These are phyloP conservation scores for Thrips palmi DNA, from an alignment of 1,140 invertebrate species.

Conservation along the genomic window DNA sequence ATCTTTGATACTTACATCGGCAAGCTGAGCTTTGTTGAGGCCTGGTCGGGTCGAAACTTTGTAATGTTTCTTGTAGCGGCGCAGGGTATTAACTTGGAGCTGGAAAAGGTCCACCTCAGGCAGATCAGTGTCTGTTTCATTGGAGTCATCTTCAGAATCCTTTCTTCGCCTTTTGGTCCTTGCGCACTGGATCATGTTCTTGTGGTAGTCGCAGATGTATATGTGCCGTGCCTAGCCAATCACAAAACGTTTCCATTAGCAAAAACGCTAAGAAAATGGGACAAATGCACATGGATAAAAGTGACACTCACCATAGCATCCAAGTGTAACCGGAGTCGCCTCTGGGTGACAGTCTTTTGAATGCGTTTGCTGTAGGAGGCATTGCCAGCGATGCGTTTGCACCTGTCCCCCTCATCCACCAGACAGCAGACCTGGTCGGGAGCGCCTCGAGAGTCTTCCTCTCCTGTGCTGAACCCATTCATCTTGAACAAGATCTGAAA, in stretches of 20 bases:
- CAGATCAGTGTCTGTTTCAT: conserved; percentile 67
- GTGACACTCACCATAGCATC: conserved; percentile 50
- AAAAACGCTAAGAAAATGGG: neutral
- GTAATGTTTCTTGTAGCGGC: conserved; percentile 83
- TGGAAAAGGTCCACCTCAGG: conserved; percentile 87
- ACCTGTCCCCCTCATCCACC: conserved; percentile 73
- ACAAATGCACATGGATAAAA: neutral
- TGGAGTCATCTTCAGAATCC: conserved; percentile 84
- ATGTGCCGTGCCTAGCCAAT: conserved; percentile 61
- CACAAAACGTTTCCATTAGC: neutral
- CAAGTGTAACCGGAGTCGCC: conserved; percentile 72
- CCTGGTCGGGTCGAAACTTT: conserved; percentile 80
- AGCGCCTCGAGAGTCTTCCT: conserved; percentile 65
- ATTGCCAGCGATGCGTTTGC: conserved; percentile 75
- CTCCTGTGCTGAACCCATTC: conserved; percentile 79
- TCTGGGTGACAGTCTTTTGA: conserved; percentile 86
- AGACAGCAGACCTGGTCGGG: conserved; percentile 87
- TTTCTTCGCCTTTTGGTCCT: conserved; percentile 69
- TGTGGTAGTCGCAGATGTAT: conserved; percentile 94
- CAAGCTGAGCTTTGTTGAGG: conserved; percentile 84
- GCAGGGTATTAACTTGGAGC: conserved; percentile 78
- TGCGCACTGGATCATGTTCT: conserved; percentile 84
- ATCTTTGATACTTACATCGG: conserved; percentile 61
- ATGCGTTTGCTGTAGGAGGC: conserved; percentile 93
- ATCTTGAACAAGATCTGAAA: too few relatives aligned